Conservation (phyloP, 2,888 invertebrate species). For the Hesperia comma region DNA sequence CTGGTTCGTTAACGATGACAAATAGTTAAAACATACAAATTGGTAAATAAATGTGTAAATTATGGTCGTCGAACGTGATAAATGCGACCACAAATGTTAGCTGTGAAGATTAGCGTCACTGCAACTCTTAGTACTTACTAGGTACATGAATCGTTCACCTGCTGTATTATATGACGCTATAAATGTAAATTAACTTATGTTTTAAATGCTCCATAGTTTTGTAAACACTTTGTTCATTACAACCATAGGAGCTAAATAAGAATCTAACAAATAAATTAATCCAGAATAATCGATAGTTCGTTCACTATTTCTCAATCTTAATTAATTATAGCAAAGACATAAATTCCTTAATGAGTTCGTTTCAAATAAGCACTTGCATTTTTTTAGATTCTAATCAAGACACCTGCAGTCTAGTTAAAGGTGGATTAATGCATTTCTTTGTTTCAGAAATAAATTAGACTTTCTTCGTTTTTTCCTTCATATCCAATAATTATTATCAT, state of each 20-base stretch:
- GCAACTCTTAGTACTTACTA: constrained; percentile 44
- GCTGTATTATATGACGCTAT: constrained; percentile 42
- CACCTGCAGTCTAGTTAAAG: constrained; percentile 53
- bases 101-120: constrained; percentile 59
- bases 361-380: constrained; percentile 40
- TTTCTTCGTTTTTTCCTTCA: constrained; percentile 5
- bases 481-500: neutral
- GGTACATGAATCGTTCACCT: constrained; percentile 57
- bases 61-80: constrained; percentile 67
- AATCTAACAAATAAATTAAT: constrained; percentile 16
- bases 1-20: constrained; percentile 66
- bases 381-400: constrained; percentile 61
- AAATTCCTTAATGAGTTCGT: constrained; percentile 29
- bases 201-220: constrained; percentile 2
- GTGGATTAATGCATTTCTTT: constrained; percentile 38
- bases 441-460: constrained; percentile 27
- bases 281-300: constrained; percentile 11
- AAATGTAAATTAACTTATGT: constrained; percentile 14
- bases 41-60: constrained; percentile 68
- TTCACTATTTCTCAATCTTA: constrained; percentile 21
- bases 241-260: constrained; percentile 1
- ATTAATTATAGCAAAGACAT: constrained; percentile 27
- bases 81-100: constrained; percentile 61
- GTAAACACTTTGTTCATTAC: constrained; percentile 18
- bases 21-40: constrained; percentile 74